These are phyloP conservation scores for Erpornis zantholeuca DNA, from an alignment of 2,113 vertebrate genomes.

Conservation along the genomic window DNA sequence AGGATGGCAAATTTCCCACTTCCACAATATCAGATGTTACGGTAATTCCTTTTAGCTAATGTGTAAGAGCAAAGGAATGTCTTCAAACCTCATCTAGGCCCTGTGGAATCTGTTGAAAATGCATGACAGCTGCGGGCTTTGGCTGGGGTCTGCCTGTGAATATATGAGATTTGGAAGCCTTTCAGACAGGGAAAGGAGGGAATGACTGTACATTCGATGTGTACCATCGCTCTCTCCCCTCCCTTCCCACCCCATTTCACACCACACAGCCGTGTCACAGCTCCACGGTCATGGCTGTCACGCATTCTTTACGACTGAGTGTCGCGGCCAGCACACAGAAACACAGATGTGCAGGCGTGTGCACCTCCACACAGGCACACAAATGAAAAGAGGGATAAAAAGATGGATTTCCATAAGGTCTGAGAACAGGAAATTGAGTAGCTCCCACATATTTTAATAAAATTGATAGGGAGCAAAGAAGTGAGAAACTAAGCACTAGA, in stretches of 20 bases:
- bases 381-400: neutral
- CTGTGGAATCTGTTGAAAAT: conserved; percentile 98
- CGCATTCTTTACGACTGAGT: neutral
- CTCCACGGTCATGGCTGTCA: conserved; percentile 12
- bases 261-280: conserved; percentile 18
- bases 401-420: neutral
- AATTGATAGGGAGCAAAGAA: neutral
- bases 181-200: conserved; percentile 73
- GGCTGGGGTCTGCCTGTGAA: conserved; percentile 81
- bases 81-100: conserved; percentile 88
- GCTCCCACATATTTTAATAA: neutral
- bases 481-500: neutral
- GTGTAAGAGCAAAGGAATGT: conserved; percentile 96
- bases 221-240: conserved; percentile 1
- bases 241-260: conserved; percentile 38
- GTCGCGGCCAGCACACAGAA: neutral
- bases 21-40: conserved; percentile 98
- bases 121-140: conserved; percentile 94
- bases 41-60: conserved; percentile 93
- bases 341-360: neutral
- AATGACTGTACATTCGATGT: conserved; percentile 69
- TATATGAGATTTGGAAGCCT: conserved; percentile 82
- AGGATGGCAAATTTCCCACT: conserved; percentile 91
- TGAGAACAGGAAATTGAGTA: conserved; percentile 27
- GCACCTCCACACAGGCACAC: neutral